A percentile compares a stretch with the other conserved stretches of the same genome.
Evolutionary conservation across 2,888 invertebrate species (phyloP).

Genomic region (Meteorus colon): DNA sequence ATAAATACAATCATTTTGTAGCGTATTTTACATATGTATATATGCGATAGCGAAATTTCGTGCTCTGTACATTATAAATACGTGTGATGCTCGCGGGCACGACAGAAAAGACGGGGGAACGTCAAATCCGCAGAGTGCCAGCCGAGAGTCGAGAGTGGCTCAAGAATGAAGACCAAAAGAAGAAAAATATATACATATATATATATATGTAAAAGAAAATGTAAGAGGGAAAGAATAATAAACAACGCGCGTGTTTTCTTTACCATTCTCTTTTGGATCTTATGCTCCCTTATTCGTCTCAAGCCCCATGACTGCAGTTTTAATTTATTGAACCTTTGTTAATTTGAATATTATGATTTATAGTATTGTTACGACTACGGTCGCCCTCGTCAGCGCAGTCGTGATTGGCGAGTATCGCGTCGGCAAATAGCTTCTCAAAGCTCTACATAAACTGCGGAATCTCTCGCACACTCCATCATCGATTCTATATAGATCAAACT

Average conservation of each 20-base stretch:
- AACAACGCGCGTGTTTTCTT: neutral
- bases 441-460: neutral
- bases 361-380: conserved; percentile 59
- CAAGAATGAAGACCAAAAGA: conserved; percentile 11
- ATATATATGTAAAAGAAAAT: conserved; percentile 14
- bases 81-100: conserved; percentile 26
- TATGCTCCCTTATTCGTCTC: conserved; percentile 8
- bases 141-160: conserved; percentile 22
- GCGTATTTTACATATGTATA: neutral
- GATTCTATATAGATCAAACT: neutral
- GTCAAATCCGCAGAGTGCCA: neutral
- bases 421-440: conserved; percentile 37
- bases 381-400: conserved; percentile 43
- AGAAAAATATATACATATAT: neutral
- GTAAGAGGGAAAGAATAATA: conserved; percentile 31
- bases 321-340: conserved; percentile 62
- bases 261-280: conserved; percentile 18
- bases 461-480: neutral
- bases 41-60: conserved; percentile 36
- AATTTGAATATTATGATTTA: conserved; percentile 63
- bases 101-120: conserved; percentile 33
- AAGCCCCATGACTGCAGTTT: conserved; percentile 53
- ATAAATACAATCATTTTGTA: no score
- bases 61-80: neutral
- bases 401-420: conserved; percentile 38